A percentile compares a stretch with the other conserved stretches of the same genome.
Evolutionary conservation across 2,797 vertebrate species (phyloP).

Genomic region (Acipenser oxyrinchus): DNA sequence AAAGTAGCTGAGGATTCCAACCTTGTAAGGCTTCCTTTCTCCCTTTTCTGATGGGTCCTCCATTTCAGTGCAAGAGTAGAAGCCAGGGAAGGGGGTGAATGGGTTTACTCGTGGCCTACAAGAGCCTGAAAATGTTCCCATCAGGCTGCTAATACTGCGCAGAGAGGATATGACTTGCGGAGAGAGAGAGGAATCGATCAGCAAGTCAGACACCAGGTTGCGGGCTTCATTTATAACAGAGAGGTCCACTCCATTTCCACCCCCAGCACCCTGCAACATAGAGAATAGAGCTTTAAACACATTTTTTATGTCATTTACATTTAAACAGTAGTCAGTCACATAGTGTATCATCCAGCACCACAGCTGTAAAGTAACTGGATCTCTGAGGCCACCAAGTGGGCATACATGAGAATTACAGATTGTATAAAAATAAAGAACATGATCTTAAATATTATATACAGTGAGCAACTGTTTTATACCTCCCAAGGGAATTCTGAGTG

Average conservation of each 20-base stretch:
- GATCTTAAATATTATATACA: too few relatives aligned
- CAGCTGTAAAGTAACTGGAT: too few relatives aligned
- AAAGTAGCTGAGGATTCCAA: slow-evolving; percentile 33
- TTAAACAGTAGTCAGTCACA: too few relatives aligned
- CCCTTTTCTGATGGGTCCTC: slow-evolving; percentile 77
- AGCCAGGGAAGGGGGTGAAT: slow-evolving; percentile 85
- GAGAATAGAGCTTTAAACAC: background rate
- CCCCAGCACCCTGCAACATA: slow-evolving; percentile 62
- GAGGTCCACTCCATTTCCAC: slow-evolving; percentile 78
- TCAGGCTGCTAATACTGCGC: slow-evolving; percentile 78
- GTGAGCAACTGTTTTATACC: too few relatives aligned
- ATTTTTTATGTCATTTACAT: too few relatives aligned
- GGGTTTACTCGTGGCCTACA: slow-evolving; percentile 83
- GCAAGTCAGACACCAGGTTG: slow-evolving; percentile 79
- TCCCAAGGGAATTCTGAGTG: too few relatives aligned
- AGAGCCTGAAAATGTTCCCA: slow-evolving; percentile 87
- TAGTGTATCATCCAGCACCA: too few relatives aligned
- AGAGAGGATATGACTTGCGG: slow-evolving; percentile 74
- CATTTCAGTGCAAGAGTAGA: slow-evolving; percentile 79
- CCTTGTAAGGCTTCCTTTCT: slow-evolving; percentile 85
- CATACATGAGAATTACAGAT: too few relatives aligned
- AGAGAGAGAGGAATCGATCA: slow-evolving; percentile 75
- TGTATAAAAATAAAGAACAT: too few relatives aligned
- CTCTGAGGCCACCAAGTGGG: too few relatives aligned
- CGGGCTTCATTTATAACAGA: slow-evolving; percentile 87